Evolutionary conservation across 1,140 invertebrate species (phyloP).

Genomic region (Camponotus vicinus): DNA sequence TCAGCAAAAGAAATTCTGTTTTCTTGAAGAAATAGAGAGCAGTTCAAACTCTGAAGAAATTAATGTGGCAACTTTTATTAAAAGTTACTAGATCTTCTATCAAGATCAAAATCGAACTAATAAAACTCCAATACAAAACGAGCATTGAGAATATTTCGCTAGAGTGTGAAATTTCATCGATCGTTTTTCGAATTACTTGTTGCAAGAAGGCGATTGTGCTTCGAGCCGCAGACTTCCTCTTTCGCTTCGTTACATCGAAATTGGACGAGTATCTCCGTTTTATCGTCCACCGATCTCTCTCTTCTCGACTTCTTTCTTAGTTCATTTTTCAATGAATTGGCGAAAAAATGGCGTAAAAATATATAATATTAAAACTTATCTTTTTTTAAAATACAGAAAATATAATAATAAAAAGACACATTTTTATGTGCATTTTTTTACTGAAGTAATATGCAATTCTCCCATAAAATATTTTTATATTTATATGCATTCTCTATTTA

Average conservation of each 20-base stretch:
- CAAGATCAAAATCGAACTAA: conserved; percentile 11
- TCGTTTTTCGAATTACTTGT: conserved; percentile 63
- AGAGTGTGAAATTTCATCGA: conserved; percentile 56
- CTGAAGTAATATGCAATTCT: background rate
- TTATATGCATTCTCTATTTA: background rate
- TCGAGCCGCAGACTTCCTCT: conserved; percentile 41
- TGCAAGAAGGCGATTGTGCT: conserved; percentile 55
- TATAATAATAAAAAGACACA: background rate
- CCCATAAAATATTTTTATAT: background rate
- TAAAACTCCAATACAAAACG: background rate
- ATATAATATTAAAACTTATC: conserved; percentile 11
- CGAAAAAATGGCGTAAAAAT: conserved; percentile 32
- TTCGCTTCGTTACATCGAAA: conserved; percentile 64
- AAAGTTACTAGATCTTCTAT: conserved; percentile 14
- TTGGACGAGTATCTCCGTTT: conserved; percentile 49
- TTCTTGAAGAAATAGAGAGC: background rate
- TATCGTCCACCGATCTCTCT: conserved; percentile 17
- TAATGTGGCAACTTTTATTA: conserved; percentile 15
- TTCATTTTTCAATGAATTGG: conserved; percentile 43
- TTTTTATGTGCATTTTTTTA: background rate
- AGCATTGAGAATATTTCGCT: conserved; percentile 42
- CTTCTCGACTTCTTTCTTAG: conserved; percentile 29
- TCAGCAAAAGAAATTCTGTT: background rate
- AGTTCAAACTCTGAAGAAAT: background rate
- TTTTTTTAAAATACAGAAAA: background rate